Base-by-base conservation (phyloP, 2,113 vertebrate genomes). In the Osmerus eperlanus region DNA sequence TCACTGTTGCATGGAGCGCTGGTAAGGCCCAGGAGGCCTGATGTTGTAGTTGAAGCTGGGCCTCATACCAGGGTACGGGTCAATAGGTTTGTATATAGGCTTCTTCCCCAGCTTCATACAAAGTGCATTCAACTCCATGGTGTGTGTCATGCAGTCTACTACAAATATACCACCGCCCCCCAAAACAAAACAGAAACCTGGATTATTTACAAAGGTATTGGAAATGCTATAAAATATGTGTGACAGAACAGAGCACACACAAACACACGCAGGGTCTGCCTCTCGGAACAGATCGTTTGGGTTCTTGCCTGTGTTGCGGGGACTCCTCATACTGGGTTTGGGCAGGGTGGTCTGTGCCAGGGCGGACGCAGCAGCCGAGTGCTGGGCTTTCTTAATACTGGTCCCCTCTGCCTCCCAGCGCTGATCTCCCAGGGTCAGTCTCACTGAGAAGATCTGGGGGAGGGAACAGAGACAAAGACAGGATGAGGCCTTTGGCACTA, bases 41-140 rank as follows among this genome's bases (percentile, higher is more conserved):
- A 98, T 92, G 70, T 88, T 93, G 79, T 98, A 99, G 91, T 88
- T 96, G 81, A 97, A 98, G 75, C 93, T 94, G 85, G 96, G 96
- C 84, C 96, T 95, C 94, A 98, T 96, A 73, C 94, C 93, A 0
- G 95, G 95, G 58, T 97, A 98, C 6, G 96, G 93, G 78, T 99
- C 96, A 25, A 96, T 92, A 70, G 95, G 95, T 88, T 98, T 99
- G 90, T 97, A 99, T 88, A 96, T 86, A 36, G 96, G 96, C 87
- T 98, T 98, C 92, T 96, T 96, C 69, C 96, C 95, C 86, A 98
- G 91, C 88, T 96, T 98, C 94, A 98, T 94, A 90, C 97, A 98
- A 82, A 99, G 93, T 60, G 95, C 96, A 80, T 97, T 98, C 81
- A 99, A 85, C 84, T 98, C 95, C 91, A 97, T 94, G 14, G 94